Conservation (phyloP, 1,140 invertebrate genomes). For the Myzus persicae region DNA sequence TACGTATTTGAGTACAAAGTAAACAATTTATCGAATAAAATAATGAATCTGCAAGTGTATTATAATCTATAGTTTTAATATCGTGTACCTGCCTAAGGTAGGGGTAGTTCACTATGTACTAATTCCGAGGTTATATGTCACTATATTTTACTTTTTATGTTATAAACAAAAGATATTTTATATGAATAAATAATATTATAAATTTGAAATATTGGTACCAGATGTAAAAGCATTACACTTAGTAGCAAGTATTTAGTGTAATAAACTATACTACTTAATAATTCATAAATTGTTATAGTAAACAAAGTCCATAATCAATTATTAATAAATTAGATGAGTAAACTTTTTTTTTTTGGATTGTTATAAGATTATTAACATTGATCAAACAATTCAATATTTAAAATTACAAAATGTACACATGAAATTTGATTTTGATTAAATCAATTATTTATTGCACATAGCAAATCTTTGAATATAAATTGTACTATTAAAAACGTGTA, state of each 20-base stretch:
- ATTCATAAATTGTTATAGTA: not conserved
- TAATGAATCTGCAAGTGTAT: no score
- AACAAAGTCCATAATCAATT: not conserved
- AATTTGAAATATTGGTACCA: not conserved
- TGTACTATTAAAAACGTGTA: not conserved
- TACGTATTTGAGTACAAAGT: no score
- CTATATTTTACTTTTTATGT: not conserved
- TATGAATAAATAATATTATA: not conserved
- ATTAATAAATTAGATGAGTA: not conserved
- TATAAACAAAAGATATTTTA: not conserved
- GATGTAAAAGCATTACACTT: not conserved
- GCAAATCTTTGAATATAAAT: not conserved
- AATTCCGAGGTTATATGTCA: not conserved
- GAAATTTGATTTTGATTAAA: no score
- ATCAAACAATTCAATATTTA: no score
- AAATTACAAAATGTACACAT: no score
- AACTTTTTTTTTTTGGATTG: not conserved
- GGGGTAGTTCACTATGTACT: not conserved
- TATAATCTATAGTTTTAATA: no score
- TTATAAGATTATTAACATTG: no score
- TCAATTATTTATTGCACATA: not conserved
- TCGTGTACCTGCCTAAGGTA: no score
- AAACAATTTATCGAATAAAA: no score
- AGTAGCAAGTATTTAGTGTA: not conserved
- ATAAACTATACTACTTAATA: not conserved